Conservation (phyloP, 2,888 invertebrate species). For the Corbicula japonica region DNA sequence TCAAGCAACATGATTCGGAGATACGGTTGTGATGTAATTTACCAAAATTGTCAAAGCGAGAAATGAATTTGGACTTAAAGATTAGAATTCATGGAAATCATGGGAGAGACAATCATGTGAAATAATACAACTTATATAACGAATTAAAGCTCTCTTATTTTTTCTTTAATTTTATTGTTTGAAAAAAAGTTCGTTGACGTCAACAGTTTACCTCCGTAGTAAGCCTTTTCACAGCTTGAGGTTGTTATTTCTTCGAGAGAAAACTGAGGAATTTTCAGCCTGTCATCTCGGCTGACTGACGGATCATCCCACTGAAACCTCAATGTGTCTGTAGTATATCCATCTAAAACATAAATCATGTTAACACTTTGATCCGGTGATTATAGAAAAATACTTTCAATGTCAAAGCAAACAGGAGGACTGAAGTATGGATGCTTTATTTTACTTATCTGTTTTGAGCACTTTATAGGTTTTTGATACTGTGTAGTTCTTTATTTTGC, state of each 20-base stretch:
- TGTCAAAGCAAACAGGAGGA: not conserved
- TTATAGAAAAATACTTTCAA: not conserved
- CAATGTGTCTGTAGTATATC: conserved; percentile 73
- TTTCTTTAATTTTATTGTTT: too few relatives aligned
- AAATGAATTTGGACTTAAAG: not conserved
- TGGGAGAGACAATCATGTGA: not conserved
- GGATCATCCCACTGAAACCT: conserved; percentile 67
- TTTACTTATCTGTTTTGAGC: not conserved
- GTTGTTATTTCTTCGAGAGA: conserved; percentile 41
- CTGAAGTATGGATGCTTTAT: not conserved
- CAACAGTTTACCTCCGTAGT: conserved; percentile 55
- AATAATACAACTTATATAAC: too few relatives aligned
- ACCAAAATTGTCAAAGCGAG: not conserved
- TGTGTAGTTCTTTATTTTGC: not conserved
- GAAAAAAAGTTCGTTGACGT: not conserved
- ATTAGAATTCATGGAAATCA: not conserved
- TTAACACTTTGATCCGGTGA: too few relatives aligned
- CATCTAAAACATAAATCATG: too few relatives aligned
- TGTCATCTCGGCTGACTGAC: conserved; percentile 53
- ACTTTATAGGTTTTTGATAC: not conserved
- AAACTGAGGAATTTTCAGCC: conserved; percentile 73
- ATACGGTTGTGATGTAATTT: not conserved
- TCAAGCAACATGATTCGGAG: not conserved
- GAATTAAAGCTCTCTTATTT: too few relatives aligned
- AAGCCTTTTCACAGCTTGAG: conserved; percentile 54